Evolutionary conservation across 2,797 vertebrate species (phyloP).

Genomic region (Catharus ustulatus): DNA sequence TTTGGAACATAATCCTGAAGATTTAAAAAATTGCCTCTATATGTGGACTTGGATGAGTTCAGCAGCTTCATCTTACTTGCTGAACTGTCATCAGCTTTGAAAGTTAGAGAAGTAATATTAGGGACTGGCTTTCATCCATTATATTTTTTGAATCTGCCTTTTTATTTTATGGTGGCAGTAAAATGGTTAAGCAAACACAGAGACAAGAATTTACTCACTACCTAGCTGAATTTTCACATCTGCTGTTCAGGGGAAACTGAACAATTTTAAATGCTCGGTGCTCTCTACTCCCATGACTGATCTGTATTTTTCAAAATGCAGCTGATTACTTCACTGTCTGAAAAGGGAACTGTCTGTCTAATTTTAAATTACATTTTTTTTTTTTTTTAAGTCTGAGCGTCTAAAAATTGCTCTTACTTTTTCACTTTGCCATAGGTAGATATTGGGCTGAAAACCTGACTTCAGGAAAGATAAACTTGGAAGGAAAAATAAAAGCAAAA

Average conservation of each 20-base stretch:
- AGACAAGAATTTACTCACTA: not conserved
- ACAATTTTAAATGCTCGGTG: not conserved
- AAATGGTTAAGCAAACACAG: constrained; percentile 16
- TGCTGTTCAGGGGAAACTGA: not conserved
- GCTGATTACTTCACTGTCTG: constrained; percentile 13
- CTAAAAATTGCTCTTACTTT: not conserved
- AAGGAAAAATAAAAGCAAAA: not conserved
- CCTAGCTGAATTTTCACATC: not conserved
- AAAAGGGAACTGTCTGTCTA: not conserved
- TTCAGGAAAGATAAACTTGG: not conserved
- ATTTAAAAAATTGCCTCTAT: not conserved
- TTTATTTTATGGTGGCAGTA: not conserved
- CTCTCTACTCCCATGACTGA: not conserved
- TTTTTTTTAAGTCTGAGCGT: not conserved
- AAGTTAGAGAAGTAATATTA: constrained; percentile 12
- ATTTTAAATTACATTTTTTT: constrained; percentile 16
- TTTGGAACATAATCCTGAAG: not conserved
- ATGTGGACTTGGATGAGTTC: not conserved
- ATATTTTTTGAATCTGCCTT: not conserved
- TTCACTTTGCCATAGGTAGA: not conserved
- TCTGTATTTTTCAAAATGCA: constrained; percentile 25
- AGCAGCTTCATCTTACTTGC: not conserved
- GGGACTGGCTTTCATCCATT: not conserved
- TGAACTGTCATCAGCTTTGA: constrained; percentile 18
- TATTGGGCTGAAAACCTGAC: not conserved